phyloP scores from a whole-genome alignment of 2,797 vertebrate species.

The Setipinna tenuifilis region DNA sequence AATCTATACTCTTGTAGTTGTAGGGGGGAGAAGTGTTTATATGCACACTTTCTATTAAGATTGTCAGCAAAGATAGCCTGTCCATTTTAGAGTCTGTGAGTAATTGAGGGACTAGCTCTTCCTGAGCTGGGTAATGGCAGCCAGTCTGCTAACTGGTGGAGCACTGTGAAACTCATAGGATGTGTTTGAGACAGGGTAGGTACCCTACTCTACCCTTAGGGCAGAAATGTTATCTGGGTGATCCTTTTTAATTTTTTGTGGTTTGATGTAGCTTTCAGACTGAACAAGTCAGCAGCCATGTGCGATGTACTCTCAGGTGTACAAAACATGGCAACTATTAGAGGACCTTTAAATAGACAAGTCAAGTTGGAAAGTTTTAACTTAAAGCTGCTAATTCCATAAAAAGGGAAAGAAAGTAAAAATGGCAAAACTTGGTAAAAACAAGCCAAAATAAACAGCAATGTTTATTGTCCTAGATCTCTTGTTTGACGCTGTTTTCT shows the following conservation, averaged over 20 bases:
- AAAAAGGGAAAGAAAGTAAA: no score
- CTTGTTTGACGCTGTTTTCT: no score
- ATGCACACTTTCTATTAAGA: background rate
- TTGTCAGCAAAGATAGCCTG: constrained; percentile 18
- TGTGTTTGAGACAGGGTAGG: no score
- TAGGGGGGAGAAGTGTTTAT: background rate
- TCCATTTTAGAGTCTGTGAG: background rate
- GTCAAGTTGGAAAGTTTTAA: background rate
- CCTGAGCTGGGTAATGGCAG: background rate
- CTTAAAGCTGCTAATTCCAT: no score
- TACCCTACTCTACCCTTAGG: background rate
- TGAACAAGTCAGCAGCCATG: background rate
- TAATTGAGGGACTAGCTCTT: background rate
- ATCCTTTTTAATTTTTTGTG: background rate
- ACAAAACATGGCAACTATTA: background rate
- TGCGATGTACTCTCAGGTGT: background rate
- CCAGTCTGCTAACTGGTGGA: background rate
- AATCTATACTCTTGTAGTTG: background rate
- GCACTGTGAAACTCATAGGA: background rate
- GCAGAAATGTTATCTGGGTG: background rate
- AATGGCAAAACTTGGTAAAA: no score
- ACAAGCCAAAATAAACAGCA: no score
- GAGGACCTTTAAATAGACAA: background rate
- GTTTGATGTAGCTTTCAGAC: background rate
- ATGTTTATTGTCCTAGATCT: no score